Percentiles rank a stretch among this genome's conserved stretches.
These are phyloP conservation scores for Dicerorhinus sumatrensis DNA, from an alignment of 2,113 vertebrate genomes.

Conservation along the genomic window DNA sequence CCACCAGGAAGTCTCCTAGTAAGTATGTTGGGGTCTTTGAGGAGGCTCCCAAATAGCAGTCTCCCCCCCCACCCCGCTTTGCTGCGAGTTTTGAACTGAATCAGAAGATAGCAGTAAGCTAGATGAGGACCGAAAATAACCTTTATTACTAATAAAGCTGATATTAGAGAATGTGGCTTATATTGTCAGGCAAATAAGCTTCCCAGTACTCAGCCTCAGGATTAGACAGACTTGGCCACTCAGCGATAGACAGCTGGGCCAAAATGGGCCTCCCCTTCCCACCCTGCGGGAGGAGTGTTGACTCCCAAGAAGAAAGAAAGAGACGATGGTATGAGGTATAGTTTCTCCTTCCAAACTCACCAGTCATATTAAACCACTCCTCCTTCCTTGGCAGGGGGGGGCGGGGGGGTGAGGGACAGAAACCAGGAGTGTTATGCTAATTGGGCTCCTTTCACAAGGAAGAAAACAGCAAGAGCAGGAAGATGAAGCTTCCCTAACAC, in stretches of 20 bases:
- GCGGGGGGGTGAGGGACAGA: neutral
- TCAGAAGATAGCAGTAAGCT: neutral
- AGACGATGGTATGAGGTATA: neutral
- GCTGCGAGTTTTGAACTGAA: conserved; percentile 27
- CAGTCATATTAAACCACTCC: neutral
- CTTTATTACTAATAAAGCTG: neutral
- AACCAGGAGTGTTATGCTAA: neutral
- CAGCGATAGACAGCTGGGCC: neutral
- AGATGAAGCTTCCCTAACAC: neutral
- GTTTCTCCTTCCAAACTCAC: neutral
- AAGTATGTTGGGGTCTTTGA: neutral
- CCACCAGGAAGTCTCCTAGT: neutral
- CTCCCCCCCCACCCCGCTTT: neutral
- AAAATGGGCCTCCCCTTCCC: neutral
- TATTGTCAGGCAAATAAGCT: neutral
- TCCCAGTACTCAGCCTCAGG: neutral
- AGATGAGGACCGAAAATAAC: neutral
- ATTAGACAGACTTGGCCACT: neutral
- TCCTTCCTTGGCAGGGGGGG: neutral
- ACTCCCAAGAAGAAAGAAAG: neutral
- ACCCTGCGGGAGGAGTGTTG: neutral
- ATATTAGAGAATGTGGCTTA: neutral
- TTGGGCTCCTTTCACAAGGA: neutral
- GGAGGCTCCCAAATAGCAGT: neutral
- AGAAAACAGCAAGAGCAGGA: neutral